Conservation (phyloP, 2,113 vertebrate species). For the Pluvianellus socialis region DNA sequence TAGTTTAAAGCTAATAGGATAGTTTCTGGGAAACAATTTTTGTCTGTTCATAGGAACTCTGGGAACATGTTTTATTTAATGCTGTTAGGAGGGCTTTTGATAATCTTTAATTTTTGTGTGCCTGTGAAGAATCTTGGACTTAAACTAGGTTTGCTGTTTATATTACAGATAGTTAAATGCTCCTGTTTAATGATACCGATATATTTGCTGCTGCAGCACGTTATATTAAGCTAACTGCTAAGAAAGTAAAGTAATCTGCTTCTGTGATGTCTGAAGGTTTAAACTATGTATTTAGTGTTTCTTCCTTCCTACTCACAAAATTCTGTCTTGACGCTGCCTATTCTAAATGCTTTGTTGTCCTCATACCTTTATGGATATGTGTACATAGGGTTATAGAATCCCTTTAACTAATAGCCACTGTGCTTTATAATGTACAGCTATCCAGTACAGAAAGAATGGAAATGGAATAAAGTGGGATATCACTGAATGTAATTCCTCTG, state of each 20-base stretch:
- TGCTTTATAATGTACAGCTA: neutral
- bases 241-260: neutral
- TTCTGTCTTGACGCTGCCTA: neutral
- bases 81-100: neutral
- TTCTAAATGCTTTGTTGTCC: neutral
- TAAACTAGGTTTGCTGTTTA: neutral
- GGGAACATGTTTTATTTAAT: neutral
- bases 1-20: neutral
- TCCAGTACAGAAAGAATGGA: neutral
- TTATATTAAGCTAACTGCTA: neutral
- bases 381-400: neutral
- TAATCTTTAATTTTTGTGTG: neutral
- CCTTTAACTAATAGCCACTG: neutral
- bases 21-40: neutral
- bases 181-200: neutral
- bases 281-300: neutral
- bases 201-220: neutral
- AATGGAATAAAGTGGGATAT: neutral
- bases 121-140: neutral
- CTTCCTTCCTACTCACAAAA: neutral
- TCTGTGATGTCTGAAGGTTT: neutral
- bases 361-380: neutral
- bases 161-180: neutral
- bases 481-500: neutral
- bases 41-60: neutral